Evolutionary conservation across 2,888 invertebrate species (phyloP).

Genomic region (Drosophila differens): DNA sequence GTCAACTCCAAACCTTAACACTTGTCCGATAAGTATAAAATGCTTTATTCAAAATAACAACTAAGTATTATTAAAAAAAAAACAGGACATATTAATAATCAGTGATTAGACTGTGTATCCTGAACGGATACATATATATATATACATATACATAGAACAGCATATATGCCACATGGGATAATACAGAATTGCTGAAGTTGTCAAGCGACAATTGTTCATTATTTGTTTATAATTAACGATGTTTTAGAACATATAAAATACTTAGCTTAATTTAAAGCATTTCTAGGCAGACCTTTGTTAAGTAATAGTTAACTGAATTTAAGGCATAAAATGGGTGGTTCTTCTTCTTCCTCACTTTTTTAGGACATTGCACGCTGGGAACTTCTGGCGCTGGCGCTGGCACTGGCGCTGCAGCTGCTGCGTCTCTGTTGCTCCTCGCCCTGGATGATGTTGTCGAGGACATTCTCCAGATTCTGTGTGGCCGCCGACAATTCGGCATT

Average conservation of each 20-base stretch:
- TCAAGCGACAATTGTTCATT: slow-evolving; percentile 19
- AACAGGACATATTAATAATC: slow-evolving; percentile 14
- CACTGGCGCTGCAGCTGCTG: slow-evolving; percentile 52
- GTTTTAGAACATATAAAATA: slow-evolving; percentile 3
- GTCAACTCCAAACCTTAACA: not conserved
- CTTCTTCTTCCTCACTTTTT: not conserved
- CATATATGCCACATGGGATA: slow-evolving; percentile 24
- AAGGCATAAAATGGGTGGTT: not conserved
- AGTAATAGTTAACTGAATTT: not conserved
- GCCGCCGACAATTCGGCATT: slow-evolving; percentile 84
- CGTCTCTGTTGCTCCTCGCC: slow-evolving; percentile 82
- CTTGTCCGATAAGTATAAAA: not conserved
- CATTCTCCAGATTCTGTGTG: slow-evolving; percentile 84
- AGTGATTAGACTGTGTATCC: slow-evolving; percentile 2
- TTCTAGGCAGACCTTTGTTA: slow-evolving; percentile 11
- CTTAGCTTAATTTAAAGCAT: slow-evolving; percentile 32
- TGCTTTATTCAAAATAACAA: slow-evolving; percentile 2
- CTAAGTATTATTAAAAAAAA: not conserved
- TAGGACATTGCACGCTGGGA: slow-evolving; percentile 18
- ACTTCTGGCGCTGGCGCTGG: slow-evolving; percentile 29
- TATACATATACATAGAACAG: slow-evolving; percentile 8
- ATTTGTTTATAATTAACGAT: not conserved
- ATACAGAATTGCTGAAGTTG: slow-evolving; percentile 6
- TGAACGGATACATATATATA: not conserved
- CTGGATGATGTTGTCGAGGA: slow-evolving; percentile 84